Base-by-base conservation (phyloP, 2,113 vertebrate species). In the Mesembrinibis cayennensis region DNA sequence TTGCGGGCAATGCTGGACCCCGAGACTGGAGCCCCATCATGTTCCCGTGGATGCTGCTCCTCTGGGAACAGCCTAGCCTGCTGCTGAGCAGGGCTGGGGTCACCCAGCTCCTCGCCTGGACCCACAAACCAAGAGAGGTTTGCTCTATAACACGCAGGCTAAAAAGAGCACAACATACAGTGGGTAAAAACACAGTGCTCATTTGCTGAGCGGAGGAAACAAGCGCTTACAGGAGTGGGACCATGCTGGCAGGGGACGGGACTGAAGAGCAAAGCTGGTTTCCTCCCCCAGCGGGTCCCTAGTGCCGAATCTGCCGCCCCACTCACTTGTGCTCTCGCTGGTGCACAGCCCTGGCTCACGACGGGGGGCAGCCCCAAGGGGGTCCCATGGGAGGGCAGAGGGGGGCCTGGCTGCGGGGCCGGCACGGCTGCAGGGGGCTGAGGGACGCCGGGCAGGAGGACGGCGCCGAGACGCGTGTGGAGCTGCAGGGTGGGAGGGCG, bases 401-500 rank as follows among this genome's bases (percentile, higher is more conserved):
- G 30, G 29, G 36, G 29, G 20, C 22, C 32, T 63, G 81, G 50
- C 62, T n/a, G 40, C 3, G 0, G 49, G 42, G n/a, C 73, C 20
- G 52, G 52, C 25, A 21, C 0, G 8, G 45, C 78, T 63, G 45
- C 36, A 62, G 21, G 20, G 63, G 61, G 12, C 69, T 30, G 65
- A 93, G 78, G 53, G 82, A 65, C 11, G 11, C 40, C 66, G 65
- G 89, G 34, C n/a, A 40, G 67, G 16, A 81, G 38, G 45, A 63
- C 8, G 5, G 82, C 30, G 11, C 53, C 0, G 0, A 89, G 72
- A 81, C 18, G 23, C 0, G 0, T 10, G 36, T 32, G 80, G 83
- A 91, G 50, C 63, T 59, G 63, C 32, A 29, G 1, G 5, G 55
- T 45, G 23, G 61, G 80, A 87, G 45, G 61, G 63, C 0, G 0